A percentile compares a stretch with the other conserved stretches of the same genome.
Evolutionary conservation across 2,113 vertebrate species (phyloP).

Genomic region (Cynocephalus volans): DNA sequence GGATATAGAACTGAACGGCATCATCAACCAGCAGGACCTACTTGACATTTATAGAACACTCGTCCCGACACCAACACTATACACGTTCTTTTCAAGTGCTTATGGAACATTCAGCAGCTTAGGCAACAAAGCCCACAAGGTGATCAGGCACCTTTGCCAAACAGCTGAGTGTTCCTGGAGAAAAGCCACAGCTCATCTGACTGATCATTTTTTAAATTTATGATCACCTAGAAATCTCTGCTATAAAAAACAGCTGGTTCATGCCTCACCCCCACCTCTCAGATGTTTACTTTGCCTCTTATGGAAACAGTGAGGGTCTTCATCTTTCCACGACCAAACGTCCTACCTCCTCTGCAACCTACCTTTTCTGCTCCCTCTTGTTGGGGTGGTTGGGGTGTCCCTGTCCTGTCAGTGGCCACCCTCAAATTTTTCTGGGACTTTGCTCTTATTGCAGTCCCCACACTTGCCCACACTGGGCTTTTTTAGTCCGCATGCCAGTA

Average conservation of each 20-base stretch:
- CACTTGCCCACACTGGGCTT: fast-evolving
- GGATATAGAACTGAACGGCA: not conserved
- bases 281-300: not conserved
- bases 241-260: too few relatives aligned
- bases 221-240: not conserved
- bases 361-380: not conserved
- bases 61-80: not conserved
- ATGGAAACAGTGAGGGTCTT: not conserved
- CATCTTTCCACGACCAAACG: too few relatives aligned
- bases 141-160: not conserved
- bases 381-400: not conserved
- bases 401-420: not conserved
- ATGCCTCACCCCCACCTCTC: not conserved
- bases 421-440: not conserved
- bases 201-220: not conserved
- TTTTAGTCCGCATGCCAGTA: fast-evolving
- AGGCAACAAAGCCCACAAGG: not conserved
- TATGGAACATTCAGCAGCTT: fast-evolving
- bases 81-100: not conserved
- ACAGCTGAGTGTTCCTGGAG: not conserved
- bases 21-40: not conserved
- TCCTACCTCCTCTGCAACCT: not conserved
- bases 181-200: not conserved
- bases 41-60: not conserved
- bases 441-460: not conserved